Conservation (phyloP, 2,797 vertebrate genomes). For the Coranthus polyacanthus region DNA sequence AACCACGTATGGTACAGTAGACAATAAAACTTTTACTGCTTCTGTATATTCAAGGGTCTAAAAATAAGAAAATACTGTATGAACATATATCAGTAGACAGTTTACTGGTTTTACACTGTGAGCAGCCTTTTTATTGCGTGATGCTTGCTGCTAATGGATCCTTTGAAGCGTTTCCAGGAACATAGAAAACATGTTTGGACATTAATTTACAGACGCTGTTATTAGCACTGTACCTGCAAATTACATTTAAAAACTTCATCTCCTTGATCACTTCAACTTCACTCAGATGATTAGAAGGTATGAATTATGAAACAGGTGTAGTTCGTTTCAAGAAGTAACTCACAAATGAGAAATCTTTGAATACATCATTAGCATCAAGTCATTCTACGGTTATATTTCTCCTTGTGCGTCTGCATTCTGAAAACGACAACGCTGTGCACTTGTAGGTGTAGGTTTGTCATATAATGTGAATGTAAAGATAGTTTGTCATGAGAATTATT, state of each 20-base stretch:
- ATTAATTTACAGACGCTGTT: too few species aligned
- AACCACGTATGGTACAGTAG: neutral
- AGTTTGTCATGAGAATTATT: slow-evolving; percentile 9
- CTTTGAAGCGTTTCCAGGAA: neutral
- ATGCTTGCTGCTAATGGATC: slow-evolving; percentile 11
- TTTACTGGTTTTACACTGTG: neutral
- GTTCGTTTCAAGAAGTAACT: neutral
- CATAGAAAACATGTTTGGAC: slow-evolving; percentile 2
- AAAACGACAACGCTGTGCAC: neutral
- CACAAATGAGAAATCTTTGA: neutral
- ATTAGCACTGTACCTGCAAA: neutral
- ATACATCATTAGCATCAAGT: too few species aligned
- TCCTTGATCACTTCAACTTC: neutral
- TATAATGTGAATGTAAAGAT: slow-evolving; percentile 3
- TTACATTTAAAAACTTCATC: slow-evolving; percentile 1
- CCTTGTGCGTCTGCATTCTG: neutral
- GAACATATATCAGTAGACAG: slow-evolving; percentile 3
- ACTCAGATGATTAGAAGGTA: neutral
- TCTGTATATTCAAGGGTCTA: slow-evolving; percentile 4
- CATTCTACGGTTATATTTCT: neutral
- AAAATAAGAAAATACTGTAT: slow-evolving; percentile 10
- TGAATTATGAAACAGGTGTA: neutral
- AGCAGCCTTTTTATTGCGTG: neutral
- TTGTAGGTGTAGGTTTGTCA: neutral
- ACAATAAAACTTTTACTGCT: slow-evolving; percentile 2